Evolutionary conservation across 2,113 vertebrate species (phyloP).

Genomic region (Macrotus californicus): DNA sequence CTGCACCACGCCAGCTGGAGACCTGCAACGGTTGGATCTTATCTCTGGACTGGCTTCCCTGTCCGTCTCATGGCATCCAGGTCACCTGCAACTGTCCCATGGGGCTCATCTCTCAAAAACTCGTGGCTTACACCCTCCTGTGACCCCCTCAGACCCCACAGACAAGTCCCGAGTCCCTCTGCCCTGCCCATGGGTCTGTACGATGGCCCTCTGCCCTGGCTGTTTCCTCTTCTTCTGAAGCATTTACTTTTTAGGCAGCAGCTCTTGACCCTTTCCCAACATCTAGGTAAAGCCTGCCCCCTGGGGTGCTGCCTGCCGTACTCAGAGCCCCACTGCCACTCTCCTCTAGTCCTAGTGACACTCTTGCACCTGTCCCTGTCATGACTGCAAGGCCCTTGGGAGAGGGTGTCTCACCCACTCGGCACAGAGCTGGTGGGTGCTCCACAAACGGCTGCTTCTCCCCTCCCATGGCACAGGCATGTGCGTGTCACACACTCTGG

Average conservation of each 20-base stretch:
- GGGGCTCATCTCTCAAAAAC: too few relatives aligned
- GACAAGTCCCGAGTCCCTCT: neutral
- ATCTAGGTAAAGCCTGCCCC: neutral
- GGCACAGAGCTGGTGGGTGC: neutral
- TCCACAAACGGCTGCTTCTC: fast-evolving
- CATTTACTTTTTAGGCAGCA: neutral
- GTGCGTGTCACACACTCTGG: neutral
- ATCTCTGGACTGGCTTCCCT: neutral
- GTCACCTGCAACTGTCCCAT: fast-evolving
- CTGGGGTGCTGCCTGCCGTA: neutral
- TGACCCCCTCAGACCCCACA: neutral
- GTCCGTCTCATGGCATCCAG: neutral
- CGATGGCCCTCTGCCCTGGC: neutral
- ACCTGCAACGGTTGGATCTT: fast-evolving
- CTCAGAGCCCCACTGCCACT: neutral
- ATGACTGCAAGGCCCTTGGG: neutral
- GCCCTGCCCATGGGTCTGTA: neutral
- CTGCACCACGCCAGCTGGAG: fast-evolving
- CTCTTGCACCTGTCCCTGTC: neutral
- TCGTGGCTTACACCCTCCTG: neutral
- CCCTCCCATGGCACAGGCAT: fast-evolving
- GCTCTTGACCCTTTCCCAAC: neutral
- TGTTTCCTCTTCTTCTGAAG: neutral
- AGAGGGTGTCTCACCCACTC: neutral
- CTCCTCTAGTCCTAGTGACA: neutral